A percentile compares a stretch with the other conserved stretches of the same genome.
These are phyloP conservation scores for Chloropsis cyanopogon DNA, from an alignment of 2,113 vertebrate genomes.

Conservation along the genomic window DNA sequence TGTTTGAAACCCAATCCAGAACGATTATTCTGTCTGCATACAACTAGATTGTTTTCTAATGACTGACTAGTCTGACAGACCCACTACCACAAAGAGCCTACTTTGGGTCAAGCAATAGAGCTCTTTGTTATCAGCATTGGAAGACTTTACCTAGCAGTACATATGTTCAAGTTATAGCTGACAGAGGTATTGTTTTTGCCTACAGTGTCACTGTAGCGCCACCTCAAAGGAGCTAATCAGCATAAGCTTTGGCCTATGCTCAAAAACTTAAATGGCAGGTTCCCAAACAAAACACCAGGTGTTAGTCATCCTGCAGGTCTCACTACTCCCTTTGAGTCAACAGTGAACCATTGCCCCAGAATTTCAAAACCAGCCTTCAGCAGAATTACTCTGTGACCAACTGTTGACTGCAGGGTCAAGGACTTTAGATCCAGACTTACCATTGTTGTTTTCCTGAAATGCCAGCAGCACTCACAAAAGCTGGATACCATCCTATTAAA, in stretches of 20 bases:
- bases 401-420: not conserved
- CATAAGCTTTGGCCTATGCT: not conserved
- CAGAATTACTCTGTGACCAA: not conserved
- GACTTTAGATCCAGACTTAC: not conserved
- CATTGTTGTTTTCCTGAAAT: not conserved
- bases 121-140: not conserved
- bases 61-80: not conserved
- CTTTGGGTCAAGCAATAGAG: not conserved
- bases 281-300: conserved; percentile 43
- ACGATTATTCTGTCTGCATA: not conserved
- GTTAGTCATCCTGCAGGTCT: not conserved
- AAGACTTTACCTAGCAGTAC: not conserved
- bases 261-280: not conserved
- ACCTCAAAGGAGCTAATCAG: not conserved
- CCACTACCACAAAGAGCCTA: not conserved
- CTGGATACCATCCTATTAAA: not conserved
- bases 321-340: not conserved
- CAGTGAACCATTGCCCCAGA: not conserved
- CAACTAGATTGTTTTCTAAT: conserved; percentile 3
- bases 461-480: not conserved
- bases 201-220: not conserved
- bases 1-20: conserved; percentile 34
- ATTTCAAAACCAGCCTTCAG: not conserved
- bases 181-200: not conserved
- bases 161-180: not conserved